Conservation (phyloP, 1,140 invertebrate genomes). For the Drosophila rufa region DNA sequence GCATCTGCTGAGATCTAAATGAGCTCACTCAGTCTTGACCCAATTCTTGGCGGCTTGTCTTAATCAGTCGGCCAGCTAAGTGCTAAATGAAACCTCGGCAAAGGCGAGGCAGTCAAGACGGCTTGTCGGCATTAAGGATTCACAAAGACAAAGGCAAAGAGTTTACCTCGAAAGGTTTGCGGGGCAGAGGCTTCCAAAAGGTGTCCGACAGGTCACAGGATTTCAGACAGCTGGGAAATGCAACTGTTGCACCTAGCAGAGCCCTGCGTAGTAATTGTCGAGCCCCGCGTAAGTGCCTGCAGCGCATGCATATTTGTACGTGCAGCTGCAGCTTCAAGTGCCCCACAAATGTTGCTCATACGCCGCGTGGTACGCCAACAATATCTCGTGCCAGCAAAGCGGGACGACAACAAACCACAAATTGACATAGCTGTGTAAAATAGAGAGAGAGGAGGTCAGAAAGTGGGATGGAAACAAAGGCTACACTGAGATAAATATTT, state of each 20-base stretch:
- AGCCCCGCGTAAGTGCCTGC: constrained; percentile 24
- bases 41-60: constrained; percentile 26
- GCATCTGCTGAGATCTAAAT: constrained; percentile 25
- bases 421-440: constrained; percentile 39
- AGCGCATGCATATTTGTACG: constrained; percentile 33
- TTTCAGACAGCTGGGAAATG: constrained; percentile 21
- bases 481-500: constrained; percentile 1
- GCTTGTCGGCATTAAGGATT: constrained; percentile 18
- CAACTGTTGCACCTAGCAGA: constrained; percentile 26
- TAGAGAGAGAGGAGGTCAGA: background rate
- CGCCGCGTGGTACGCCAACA: constrained; percentile 28
- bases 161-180: background rate
- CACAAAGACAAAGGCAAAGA: constrained; percentile 15
- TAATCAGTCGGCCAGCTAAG: constrained; percentile 8
- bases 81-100: constrained; percentile 20
- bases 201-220: constrained; percentile 24
- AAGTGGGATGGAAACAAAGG: background rate
- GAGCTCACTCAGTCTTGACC: constrained; percentile 22
- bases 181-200: background rate
- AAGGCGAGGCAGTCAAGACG: constrained; percentile 9
- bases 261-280: constrained; percentile 35
- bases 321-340: constrained; percentile 27
- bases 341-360: constrained; percentile 44
- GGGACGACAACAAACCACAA: constrained; percentile 41
- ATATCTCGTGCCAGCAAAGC: constrained; percentile 24